Conservation (phyloP, 2,113 vertebrate species). For the Strix aluco region DNA sequence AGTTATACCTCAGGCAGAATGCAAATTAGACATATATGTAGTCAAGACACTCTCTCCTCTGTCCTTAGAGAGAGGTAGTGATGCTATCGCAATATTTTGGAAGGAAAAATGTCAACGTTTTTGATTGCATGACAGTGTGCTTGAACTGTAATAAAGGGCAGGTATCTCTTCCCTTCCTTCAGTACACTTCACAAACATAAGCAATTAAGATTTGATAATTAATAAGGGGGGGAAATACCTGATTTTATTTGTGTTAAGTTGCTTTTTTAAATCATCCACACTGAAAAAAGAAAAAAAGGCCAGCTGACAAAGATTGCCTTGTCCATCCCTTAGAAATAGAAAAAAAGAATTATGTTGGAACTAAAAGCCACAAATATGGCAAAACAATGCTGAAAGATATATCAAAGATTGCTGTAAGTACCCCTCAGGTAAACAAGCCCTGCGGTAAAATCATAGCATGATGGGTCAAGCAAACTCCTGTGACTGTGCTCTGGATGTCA, state of each 20-base stretch:
- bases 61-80: neutral
- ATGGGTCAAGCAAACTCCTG: neutral
- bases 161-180: neutral
- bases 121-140: neutral
- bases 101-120: neutral
- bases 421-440: neutral
- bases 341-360: neutral
- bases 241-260: neutral
- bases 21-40: neutral
- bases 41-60: neutral
- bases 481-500: neutral
- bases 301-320: neutral
- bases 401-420: neutral
- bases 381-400: neutral
- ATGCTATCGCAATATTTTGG: neutral
- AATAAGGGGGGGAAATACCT: neutral
- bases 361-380: neutral
- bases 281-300: neutral
- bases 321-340: neutral
- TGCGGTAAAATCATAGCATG: neutral
- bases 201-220: neutral
- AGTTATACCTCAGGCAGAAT: neutral
- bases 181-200: neutral
- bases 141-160: neutral
- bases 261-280: neutral